Percentiles rank a stretch among this genome's conserved stretches.
Conservation (phyloP, 2,113 vertebrate species). For the Erinaceus europaeus region DNA sequence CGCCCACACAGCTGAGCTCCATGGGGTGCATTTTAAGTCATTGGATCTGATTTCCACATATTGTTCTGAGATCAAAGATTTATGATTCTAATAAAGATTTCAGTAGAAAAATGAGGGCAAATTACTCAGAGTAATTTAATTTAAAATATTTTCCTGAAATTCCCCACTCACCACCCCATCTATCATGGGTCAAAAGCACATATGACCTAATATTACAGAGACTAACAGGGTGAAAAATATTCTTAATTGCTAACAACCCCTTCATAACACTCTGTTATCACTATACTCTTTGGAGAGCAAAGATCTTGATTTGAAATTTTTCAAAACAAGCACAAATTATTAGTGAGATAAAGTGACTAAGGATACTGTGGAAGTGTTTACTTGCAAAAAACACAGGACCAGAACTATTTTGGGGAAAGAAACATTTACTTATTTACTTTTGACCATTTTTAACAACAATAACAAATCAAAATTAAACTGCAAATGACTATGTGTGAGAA, state of each 20-base stretch:
- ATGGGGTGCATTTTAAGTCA: neutral
- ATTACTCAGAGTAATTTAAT: constrained; percentile 17
- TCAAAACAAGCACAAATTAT: neutral
- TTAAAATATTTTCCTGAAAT: constrained; percentile 48
- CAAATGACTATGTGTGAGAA: no score
- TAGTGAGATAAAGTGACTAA: neutral
- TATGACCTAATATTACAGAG: constrained; percentile 36
- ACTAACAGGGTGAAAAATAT: neutral
- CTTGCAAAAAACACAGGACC: neutral
- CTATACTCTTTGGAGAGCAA: neutral
- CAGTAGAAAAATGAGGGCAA: constrained; percentile 14
- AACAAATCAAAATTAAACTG: no score
- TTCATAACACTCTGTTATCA: constrained; percentile 25
- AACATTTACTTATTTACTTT: no score
- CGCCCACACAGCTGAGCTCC: neutral
- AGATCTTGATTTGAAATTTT: constrained; percentile 4
- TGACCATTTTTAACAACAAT: no score
- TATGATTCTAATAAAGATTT: neutral
- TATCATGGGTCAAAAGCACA: constrained; percentile 35
- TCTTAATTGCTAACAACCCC: neutral
- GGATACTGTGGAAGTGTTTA: neutral
- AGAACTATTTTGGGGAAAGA: no score
- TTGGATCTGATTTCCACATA: constrained; percentile 45
- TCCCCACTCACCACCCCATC: constrained; percentile 40
- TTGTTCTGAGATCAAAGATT: constrained; percentile 52